A percentile compares a stretch with the other conserved stretches of the same genome.
Evolutionary conservation across 2,888 invertebrate genomes (phyloP).

Genomic region (Thereva nobilitata): DNA sequence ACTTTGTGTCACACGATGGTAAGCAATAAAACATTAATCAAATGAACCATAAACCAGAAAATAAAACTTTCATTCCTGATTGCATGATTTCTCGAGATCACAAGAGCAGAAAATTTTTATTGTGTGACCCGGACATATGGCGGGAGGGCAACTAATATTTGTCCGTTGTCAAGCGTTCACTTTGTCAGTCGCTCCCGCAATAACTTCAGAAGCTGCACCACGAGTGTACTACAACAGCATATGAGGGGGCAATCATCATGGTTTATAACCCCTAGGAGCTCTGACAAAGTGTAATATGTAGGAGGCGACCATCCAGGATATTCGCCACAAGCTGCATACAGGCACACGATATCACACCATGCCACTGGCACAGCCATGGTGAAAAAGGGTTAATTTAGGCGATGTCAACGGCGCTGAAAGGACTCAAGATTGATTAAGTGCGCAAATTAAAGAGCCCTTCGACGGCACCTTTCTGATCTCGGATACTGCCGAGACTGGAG

Average conservation of each 20-base stretch:
- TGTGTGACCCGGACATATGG: slow-evolving; percentile 23
- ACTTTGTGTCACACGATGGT: not conserved
- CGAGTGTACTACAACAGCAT: not conserved
- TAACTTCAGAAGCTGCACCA: slow-evolving; percentile 11
- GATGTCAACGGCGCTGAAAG: slow-evolving; percentile 38
- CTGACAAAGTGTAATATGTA: not conserved
- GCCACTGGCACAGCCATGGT: not conserved
- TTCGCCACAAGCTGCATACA: slow-evolving; percentile 21
- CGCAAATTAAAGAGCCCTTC: slow-evolving; percentile 39
- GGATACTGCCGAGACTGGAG: not conserved
- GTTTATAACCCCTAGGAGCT: not conserved
- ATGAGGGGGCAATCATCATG: not conserved
- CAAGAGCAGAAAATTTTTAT: slow-evolving; percentile 3
- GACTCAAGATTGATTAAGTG: slow-evolving; percentile 42
- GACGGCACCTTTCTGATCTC: not conserved
- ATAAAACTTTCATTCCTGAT: slow-evolving; percentile 4
- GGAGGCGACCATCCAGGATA: slow-evolving; percentile 25
- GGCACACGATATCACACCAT: slow-evolving; percentile 4
- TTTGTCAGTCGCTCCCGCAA: slow-evolving; percentile 23
- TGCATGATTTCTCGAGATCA: slow-evolving; percentile 1
- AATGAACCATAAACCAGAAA: slow-evolving; percentile 6
- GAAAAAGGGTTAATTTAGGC: slow-evolving; percentile 40
- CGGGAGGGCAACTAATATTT: slow-evolving; percentile 13
- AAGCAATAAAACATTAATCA: slow-evolving; percentile 12
- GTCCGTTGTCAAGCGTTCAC: slow-evolving; percentile 18